Evolutionary conservation across 37 sponge, comb jelly and placozoan genomes (phyloP).

Genomic region (Bolinopsis microptera): DNA sequence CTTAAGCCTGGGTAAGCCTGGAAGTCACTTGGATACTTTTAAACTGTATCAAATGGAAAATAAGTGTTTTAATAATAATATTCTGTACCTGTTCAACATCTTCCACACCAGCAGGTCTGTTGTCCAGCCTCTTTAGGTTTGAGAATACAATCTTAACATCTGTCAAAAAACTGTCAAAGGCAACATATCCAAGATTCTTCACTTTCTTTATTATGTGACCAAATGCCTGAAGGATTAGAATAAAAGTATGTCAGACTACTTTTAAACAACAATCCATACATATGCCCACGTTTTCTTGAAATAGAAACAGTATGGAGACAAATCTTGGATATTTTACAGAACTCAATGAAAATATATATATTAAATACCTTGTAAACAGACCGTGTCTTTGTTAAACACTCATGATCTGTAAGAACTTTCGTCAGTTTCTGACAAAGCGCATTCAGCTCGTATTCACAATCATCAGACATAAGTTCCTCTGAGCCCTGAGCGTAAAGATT

Average conservation of each 20-base stretch:
- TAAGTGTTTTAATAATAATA: neutral
- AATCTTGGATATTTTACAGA: no score
- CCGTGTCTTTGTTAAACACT: neutral
- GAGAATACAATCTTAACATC: slow-evolving; percentile 32
- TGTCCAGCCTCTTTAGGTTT: neutral
- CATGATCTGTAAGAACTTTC: neutral
- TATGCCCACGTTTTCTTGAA: no score
- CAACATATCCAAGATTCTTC: neutral
- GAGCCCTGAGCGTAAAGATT: no score
- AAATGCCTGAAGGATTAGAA: slow-evolving; percentile 5
- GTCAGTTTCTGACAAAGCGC: slow-evolving; percentile 23
- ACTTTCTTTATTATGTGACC: slow-evolving; percentile 7
- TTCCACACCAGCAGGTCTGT: neutral
- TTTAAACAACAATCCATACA: no score
- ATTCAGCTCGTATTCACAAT: slow-evolving; percentile 56
- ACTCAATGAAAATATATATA: no score
- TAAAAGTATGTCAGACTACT: neutral
- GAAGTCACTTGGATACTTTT: no score
- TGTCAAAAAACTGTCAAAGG: slow-evolving; percentile 24
- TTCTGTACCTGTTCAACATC: neutral
- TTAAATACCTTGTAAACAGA: neutral
- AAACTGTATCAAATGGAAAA: neutral
- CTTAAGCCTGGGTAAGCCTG: no score
- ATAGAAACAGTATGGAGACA: no score
- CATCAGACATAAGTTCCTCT: slow-evolving; percentile 65